Base-by-base conservation (phyloP, 1,140 invertebrate species). In the Hestina assimilis region DNA sequence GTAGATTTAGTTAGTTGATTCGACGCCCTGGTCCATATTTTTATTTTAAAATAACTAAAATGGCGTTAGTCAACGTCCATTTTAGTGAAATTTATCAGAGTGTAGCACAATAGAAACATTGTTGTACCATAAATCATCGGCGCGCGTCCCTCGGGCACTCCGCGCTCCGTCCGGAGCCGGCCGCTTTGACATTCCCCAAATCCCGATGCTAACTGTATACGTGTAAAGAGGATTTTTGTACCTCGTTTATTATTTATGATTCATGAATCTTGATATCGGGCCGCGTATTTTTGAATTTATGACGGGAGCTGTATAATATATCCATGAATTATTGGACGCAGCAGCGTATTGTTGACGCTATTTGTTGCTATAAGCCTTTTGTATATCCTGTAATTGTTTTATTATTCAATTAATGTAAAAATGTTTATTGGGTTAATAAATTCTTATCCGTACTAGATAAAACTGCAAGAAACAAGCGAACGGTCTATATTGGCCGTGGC, bases 181-280 rank as follows among this genome's bases (percentile, higher is more conserved):
- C n/a, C 20, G 4, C 17, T n/a, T 19, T 35, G 12, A 19, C 52
- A 29, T 7, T 6, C 1, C 20, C 17, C 33, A 26, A 38, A 23
- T n/a, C 11, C 31, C 21, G 4, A 11, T 15, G 31, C 15, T n/a
- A 38, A 50, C 47, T 40, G 23, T 48, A 24, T 31, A 55, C 31
- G 9, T 19, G 33, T 24, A 17, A 40, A 50, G 33, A 45, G 47
- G 33, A 47, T 55, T 57, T 55, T 57, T 57, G 35, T 57, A 42
- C 19, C 45, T 46, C 45, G 43, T 57, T 57, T 57, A 48, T 48
- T 57, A 48, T 57, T 48, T 57, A 57, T 48, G 54, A 57, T 26
- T 48, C 54, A 57, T 57, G 54, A 57, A 57, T 57, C 54, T 48
- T 48, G 33, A 48, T 48, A 48, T 41, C 42, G 45, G 26, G 35